Conservation (phyloP, 30 jellyfish, hydroid and myxozoan genomes). For the Mastigias papua region DNA sequence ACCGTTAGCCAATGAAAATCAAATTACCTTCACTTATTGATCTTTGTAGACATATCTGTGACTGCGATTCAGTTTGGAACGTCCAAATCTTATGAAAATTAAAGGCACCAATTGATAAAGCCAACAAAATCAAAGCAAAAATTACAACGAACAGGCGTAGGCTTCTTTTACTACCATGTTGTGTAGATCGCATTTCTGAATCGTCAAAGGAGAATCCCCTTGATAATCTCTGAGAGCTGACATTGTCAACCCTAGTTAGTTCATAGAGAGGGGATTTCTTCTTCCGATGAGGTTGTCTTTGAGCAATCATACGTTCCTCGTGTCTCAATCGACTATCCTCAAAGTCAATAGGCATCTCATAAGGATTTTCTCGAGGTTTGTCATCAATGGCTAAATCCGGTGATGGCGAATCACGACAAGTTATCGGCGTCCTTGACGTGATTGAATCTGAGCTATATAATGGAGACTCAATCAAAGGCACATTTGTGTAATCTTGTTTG, state of each 20-base stretch:
- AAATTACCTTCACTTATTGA: neutral
- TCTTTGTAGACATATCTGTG: neutral
- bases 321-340: constrained; percentile 45
- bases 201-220: constrained; percentile 68
- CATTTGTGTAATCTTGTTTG: constrained; percentile 8
- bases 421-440: constrained; percentile 58
- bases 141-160: constrained; percentile 31
- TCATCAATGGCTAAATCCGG: constrained; percentile 14
- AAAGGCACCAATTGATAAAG: constrained; percentile 42
- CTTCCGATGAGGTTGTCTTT: constrained; percentile 32
- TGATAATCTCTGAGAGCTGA: neutral
- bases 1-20: too few species aligned
- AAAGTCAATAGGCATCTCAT: constrained; percentile 58
- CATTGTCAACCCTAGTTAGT: constrained; percentile 28
- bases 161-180: constrained; percentile 27
- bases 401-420: constrained; percentile 50
- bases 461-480: constrained; percentile 43
- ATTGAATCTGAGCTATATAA: constrained; percentile 53
- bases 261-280: constrained; percentile 56
- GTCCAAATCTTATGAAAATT: constrained; percentile 12
- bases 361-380: constrained; percentile 28
- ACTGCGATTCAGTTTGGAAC: neutral
- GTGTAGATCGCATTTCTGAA: constrained; percentile 32
- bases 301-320: constrained; percentile 58
- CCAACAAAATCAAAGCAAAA: constrained; percentile 16